A percentile compares a stretch with the other conserved stretches of the same genome.
Evolutionary conservation across 1,140 invertebrate species (phyloP).

Genomic region (Latrodectus geometricus): DNA sequence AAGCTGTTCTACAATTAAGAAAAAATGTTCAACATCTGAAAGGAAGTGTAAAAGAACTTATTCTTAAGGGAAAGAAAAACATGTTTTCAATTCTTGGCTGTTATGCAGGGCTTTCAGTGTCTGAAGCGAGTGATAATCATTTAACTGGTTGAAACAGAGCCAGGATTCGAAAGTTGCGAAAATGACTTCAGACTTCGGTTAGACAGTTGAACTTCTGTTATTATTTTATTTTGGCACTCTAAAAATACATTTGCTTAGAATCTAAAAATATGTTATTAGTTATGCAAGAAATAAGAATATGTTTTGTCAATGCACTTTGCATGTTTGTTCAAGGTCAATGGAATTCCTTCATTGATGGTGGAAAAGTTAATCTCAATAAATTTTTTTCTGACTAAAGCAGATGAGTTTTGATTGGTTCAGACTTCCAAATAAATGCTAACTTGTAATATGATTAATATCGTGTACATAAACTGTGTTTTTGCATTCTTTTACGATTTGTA

Average conservation of each 20-base stretch:
- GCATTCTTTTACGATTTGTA: too few relatives aligned
- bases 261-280: conserved; percentile 39
- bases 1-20: too few relatives aligned
- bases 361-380: neutral
- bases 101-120: neutral
- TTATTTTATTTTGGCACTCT: neutral
- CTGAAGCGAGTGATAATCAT: too few relatives aligned
- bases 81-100: neutral
- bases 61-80: too few relatives aligned
- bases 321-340: too few relatives aligned
- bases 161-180: neutral
- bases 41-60: too few relatives aligned
- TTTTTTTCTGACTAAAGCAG: neutral
- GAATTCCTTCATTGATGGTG: neutral
- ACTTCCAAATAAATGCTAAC: too few relatives aligned
- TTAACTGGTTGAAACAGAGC: conserved; percentile 16
- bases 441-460: too few relatives aligned
- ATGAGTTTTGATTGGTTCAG: too few relatives aligned
- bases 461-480: too few relatives aligned
- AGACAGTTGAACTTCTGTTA: conserved; percentile 29
- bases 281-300: conserved; percentile 23
- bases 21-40: too few relatives aligned
- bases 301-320: neutral
- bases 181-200: neutral
- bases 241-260: conserved; percentile 25